Evolutionary conservation across 2,888 invertebrate genomes (phyloP), one percentile per base, ranked within the genome.

Genomic region (Eilema sororculum): DNA sequence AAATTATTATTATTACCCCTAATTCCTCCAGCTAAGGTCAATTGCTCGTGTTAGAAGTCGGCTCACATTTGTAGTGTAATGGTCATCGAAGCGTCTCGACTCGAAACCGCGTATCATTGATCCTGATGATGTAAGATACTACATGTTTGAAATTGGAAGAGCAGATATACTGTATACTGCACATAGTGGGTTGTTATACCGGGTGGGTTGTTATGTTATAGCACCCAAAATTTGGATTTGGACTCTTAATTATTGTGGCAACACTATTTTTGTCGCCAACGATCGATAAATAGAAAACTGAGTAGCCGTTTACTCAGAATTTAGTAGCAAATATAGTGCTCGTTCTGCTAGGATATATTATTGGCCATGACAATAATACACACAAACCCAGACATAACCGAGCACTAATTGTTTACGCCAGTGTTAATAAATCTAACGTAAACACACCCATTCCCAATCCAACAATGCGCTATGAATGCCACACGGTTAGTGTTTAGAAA

Each of bases 401-500:
- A 73, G 57, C 24, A 37, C 41, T 64, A 74, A 79, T 79, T 79
- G 74, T 81, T 79, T 79, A 79, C 71, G 63, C 62, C 57, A 63
- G 63, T 67, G 64, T 59, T 71, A 72, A 74, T 76, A 77, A 75
- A 79, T 72, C 52, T 71, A 61, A 63, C 63, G 77, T 69, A 76
- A 78, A 76, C 74, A 71, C 63, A 63, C 62, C 37, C n/a, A 70
- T 73, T 79, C 46, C 60, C 67, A 75, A 71, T 76, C 70, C 64
- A 75, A 69, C 64, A 65, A 56, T 59, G 13, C 33, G 46, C 52
- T 73, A 69, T 75, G 77, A 80, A 78, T 82, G 78, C 73, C 75
- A 72, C 80, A 61, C 80, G 82, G 78, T 80, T 79, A 80, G 80
- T 80, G 82, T 82, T 78, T 57, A 8, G 57, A 5, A 59, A 75